Conservation (phyloP, 35 echinoderm and acorn worm genomes). For the Diadema setosum region DNA sequence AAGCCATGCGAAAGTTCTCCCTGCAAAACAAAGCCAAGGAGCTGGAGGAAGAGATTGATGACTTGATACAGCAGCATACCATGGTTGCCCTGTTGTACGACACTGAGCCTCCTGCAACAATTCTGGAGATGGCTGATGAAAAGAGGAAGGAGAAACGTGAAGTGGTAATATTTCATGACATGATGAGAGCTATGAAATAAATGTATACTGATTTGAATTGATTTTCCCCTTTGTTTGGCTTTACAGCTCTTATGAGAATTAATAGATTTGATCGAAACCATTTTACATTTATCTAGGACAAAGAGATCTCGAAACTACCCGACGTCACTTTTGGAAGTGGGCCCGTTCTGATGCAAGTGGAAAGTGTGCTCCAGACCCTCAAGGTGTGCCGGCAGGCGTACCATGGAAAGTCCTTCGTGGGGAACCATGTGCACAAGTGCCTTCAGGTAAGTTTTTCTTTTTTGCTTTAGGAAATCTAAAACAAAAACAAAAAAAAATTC, state of each 20-base stretch:
- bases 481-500: background rate
- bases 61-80: background rate
- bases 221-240: no score
- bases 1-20: background rate
- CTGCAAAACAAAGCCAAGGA: background rate
- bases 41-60: constrained; percentile 9
- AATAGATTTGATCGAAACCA: no score
- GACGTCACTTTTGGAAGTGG: background rate
- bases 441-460: constrained; percentile 46
- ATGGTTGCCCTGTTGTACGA: background rate
- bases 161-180: background rate
- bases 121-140: background rate
- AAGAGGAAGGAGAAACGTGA: background rate
- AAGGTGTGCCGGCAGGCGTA: constrained; percentile 56
- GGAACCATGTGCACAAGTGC: constrained; percentile 75
- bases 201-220: background rate
- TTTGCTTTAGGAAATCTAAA: background rate
- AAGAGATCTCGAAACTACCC: background rate
- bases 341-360: constrained; percentile 17
- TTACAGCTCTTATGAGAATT: no score
- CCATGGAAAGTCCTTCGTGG: constrained; percentile 47
- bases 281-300: no score
- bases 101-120: background rate
- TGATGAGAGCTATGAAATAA: background rate
- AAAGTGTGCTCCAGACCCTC: constrained; percentile 13